Base-by-base conservation (phyloP, 1,140 invertebrate species). In the Lineus longissimus region DNA sequence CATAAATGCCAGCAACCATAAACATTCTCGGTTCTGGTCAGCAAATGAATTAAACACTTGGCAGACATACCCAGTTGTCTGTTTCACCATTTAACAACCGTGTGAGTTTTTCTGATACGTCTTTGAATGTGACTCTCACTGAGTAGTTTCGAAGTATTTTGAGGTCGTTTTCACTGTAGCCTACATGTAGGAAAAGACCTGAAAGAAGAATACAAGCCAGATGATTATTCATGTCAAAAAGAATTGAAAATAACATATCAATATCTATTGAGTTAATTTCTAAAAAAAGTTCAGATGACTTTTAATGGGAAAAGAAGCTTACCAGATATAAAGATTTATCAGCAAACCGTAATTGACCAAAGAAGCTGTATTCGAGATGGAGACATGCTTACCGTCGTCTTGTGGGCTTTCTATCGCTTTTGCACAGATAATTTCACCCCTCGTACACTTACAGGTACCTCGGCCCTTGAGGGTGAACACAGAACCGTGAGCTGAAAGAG, bases 361-460 rank as follows among this genome's bases (percentile, higher is more conserved):
- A 43, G 40, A 19, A 43, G 40, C 19, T 43, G 40, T 43, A 13
- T 43, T 43, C 19, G 11, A 43, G 40, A 19, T 43, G 40, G 40
- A 19, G 40, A 19, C 11, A 19, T 11, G 40, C 47, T 51, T 51
- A 51, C 47, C 47, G n/a, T 51, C 25, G 4, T 6, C n/a, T 19
- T 51, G n/a, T n/a, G 47, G 25, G 25, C 19, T 51, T 19, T n/a
- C 47, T n/a, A 7, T n/a, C 6, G 47, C n/a, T 51, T 51, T 51
- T 51, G 47, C 47, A 27, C 47, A 51, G n/a, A 51, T 51, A 51
- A 51, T 51, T 51, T 51, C 47, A 6, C 47, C 47, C n/a, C 25
- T 51, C 6, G 4, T 23, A 27, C 47, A 51, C n/a, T 51, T 4
- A 27, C 47, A 51, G 47, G 47, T 51, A 23, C 47, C 47, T 51